phyloP scores from a whole-genome alignment of 1,140 invertebrate genomes.

The Scaptomyza pallida region DNA sequence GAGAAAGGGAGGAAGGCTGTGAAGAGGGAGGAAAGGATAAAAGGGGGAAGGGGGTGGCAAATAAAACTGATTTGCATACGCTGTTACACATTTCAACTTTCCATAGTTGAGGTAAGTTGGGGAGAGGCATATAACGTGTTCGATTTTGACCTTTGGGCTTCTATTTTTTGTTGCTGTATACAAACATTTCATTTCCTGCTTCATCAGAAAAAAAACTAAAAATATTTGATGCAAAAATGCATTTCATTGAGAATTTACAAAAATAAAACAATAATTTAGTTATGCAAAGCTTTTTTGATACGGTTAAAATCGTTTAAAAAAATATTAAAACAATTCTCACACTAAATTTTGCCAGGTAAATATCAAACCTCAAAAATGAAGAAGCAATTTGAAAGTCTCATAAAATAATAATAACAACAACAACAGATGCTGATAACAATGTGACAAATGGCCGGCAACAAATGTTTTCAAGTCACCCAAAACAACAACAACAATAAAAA shows the following conservation, averaged over 20 bases:
- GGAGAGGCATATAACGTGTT: conserved; percentile 14
- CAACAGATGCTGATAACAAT: conserved; percentile 13
- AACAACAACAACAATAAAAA: conserved; percentile 34
- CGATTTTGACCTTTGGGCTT: conserved; percentile 31
- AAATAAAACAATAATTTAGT: not conserved
- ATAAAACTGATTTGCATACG: conserved; percentile 30
- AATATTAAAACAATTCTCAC: no score
- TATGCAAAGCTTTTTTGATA: not conserved
- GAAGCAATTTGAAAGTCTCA: conserved; percentile 33
- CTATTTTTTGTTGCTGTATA: conserved; percentile 16
- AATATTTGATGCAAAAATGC: conserved; percentile 28
- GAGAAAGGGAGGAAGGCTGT: not conserved
- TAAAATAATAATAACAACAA: conserved; percentile 23
- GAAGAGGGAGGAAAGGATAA: not conserved
- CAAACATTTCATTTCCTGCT: conserved; percentile 30
- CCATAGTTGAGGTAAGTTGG: not conserved
- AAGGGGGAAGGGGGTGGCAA: not conserved
- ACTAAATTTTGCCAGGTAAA: not conserved
- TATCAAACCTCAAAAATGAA: conserved; percentile 25
- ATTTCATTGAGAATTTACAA: not conserved
- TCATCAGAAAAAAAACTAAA: not conserved
- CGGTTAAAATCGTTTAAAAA: no score
- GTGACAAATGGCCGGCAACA: conserved; percentile 37
- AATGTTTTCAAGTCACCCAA: conserved; percentile 26
- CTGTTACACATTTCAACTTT: conserved; percentile 2